Conservation (phyloP, 2,797 vertebrate genomes). For the Buceros bicornis region DNA sequence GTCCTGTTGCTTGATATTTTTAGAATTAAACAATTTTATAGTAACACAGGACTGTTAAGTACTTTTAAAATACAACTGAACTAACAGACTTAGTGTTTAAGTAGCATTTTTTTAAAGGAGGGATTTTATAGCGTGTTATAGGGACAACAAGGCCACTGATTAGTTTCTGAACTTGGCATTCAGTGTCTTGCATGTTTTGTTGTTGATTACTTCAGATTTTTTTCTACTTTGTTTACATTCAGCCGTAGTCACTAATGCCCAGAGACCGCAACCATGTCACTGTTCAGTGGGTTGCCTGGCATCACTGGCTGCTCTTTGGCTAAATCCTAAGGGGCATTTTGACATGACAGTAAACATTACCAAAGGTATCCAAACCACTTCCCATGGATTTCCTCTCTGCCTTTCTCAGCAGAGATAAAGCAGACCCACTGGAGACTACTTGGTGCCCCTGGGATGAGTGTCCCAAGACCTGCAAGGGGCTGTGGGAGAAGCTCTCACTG, state of each 20-base stretch:
- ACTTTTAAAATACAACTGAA: background rate
- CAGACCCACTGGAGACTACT: background rate
- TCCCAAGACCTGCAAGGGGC: fast-evolving
- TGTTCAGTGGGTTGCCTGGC: background rate
- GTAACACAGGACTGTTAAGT: background rate
- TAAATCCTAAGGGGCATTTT: background rate
- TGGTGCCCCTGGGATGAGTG: background rate
- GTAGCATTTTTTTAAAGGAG: background rate
- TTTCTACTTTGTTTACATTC: background rate
- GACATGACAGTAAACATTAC: background rate
- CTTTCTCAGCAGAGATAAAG: background rate
- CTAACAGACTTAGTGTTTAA: background rate
- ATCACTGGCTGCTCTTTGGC: background rate
- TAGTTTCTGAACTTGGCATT: background rate
- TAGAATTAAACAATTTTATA: background rate
- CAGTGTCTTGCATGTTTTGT: background rate
- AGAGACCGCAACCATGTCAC: background rate
- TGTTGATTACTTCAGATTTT: background rate
- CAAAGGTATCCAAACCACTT: background rate
- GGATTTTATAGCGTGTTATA: background rate
- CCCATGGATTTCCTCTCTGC: background rate
- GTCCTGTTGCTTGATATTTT: background rate
- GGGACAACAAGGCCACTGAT: background rate
- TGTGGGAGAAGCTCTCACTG: background rate
- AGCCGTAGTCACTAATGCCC: background rate